A percentile compares a stretch with the other conserved stretches of the same genome.
These are phyloP conservation scores for Pedicia rivosa DNA, from an alignment of 2,888 invertebrate genomes.

Conservation along the genomic window DNA sequence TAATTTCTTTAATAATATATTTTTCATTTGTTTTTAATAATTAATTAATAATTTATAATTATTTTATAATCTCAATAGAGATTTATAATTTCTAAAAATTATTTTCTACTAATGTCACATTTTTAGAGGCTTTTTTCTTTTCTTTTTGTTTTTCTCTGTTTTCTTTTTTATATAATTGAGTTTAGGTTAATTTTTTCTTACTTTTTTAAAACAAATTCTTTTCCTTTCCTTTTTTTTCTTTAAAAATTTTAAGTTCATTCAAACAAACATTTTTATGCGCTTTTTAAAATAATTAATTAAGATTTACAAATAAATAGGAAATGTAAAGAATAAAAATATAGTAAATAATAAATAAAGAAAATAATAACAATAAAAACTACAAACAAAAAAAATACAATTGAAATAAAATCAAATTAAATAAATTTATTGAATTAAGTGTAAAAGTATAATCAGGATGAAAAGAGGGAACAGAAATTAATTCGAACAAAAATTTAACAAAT, in stretches of 20 bases:
- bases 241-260: too few relatives aligned
- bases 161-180: too few relatives aligned
- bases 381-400: background rate
- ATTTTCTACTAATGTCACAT: background rate
- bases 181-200: too few relatives aligned
- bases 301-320: background rate
- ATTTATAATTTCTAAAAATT: background rate
- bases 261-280: too few relatives aligned
- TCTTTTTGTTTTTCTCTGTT: background rate
- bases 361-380: background rate
- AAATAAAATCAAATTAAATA: slow-evolving; percentile 1
- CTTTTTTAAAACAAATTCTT: too few relatives aligned
- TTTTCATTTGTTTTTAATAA: background rate
- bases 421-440: too few relatives aligned
- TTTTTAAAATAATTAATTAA: background rate
- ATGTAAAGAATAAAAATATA: background rate
- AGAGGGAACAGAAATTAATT: too few relatives aligned
- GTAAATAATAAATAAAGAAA: background rate
- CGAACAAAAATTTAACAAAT: too few relatives aligned
- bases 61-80: slow-evolving; percentile 6
- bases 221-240: too few relatives aligned
- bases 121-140: background rate
- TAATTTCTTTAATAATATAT: background rate
- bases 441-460: too few relatives aligned
- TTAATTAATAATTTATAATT: background rate